Evolutionary conservation across 53 echinoderm and acorn worm species (phyloP), one percentile per base, ranked within the genome.

Genomic region (Patiria pectinifera): DNA sequence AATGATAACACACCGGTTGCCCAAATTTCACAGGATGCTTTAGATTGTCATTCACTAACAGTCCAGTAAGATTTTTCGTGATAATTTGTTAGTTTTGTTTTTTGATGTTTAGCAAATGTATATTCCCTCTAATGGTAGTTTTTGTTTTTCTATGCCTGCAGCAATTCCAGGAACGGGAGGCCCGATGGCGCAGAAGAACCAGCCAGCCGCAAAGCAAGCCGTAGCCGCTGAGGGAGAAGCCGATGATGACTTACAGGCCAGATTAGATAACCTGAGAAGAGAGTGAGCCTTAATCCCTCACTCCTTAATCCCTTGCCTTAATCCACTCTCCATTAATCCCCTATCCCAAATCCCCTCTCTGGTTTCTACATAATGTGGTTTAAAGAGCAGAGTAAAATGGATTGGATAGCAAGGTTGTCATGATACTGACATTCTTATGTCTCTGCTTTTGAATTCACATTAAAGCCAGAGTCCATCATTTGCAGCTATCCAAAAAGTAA

Each of bases 241-340:
- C 0, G 97, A 99, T 22, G 97, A 97, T 23, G 99, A 99, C 87
- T 91, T 99, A 7, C 99, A 99, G 85, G 99, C 99, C 18, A 96
- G 99, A 61, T 82, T 99, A 48, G 99, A 99, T 77, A 97, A 99
- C 62, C 94, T 99, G 81, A 94, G 97, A 63, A 91, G 99, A 90
- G 99, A 99, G 81, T 96, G 74, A 82, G 22, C 47, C 46, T 18
- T 24, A 10, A 15, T 24, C 45, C 11, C 80, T 11, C 48, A 13
- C 80, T 23, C 25, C 77, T 12, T 22, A 53, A 35, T 35, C 78
- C 45, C 78, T n/a, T 15, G 43, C 78, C 26, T 18, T 44, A 45
- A 45, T 11, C 46, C 80, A 1, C 80, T 53, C 12, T 35, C 78
- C 45, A 7, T 1, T n/a, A 9, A 8, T 45, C 78, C 21, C 74